These are phyloP conservation scores for Prionchulus punctatus DNA, from an alignment of 2,888 invertebrate genomes.

Conservation along the genomic window DNA sequence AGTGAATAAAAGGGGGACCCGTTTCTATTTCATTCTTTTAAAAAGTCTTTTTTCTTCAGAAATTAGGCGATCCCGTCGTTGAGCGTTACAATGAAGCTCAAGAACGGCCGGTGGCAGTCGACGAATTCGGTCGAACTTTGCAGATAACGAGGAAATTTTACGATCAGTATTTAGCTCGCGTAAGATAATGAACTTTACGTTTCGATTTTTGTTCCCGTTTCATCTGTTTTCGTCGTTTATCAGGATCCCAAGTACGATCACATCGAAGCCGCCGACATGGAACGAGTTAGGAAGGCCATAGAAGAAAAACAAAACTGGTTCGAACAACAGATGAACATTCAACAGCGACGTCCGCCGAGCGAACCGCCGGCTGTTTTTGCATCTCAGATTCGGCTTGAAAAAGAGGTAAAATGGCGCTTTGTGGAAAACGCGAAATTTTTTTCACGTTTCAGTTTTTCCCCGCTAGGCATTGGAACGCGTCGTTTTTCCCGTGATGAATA, in stretches of 20 bases:
- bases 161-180: conserved; percentile 33
- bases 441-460: conserved; percentile 5
- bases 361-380: conserved; percentile 22
- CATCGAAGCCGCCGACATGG: conserved; percentile 49
- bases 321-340: conserved; percentile 53
- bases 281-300: conserved; percentile 53
- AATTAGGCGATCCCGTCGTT: conserved; percentile 73
- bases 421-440: too few relatives aligned
- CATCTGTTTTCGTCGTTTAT: conserved; percentile 2
- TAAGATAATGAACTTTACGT: conserved; percentile 45
- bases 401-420: too few relatives aligned
- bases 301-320: conserved; percentile 63
- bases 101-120: conserved; percentile 57
- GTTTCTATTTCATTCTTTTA: background rate
- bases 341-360: conserved; percentile 30
- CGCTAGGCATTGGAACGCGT: conserved; percentile 42
- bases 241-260: conserved; percentile 46
- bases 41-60: conserved; percentile 33
- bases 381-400: conserved; percentile 58
- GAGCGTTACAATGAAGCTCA: conserved; percentile 63
- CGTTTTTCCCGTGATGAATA: conserved; percentile 58
- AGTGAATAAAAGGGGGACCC: too few relatives aligned
- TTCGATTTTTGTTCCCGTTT: background rate
- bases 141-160: conserved; percentile 60
- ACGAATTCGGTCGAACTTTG: conserved; percentile 58